Percentiles rank a stretch among this genome's conserved stretches.
Conservation (phyloP, 2,888 invertebrate genomes). For the Ochropleura plecta region DNA sequence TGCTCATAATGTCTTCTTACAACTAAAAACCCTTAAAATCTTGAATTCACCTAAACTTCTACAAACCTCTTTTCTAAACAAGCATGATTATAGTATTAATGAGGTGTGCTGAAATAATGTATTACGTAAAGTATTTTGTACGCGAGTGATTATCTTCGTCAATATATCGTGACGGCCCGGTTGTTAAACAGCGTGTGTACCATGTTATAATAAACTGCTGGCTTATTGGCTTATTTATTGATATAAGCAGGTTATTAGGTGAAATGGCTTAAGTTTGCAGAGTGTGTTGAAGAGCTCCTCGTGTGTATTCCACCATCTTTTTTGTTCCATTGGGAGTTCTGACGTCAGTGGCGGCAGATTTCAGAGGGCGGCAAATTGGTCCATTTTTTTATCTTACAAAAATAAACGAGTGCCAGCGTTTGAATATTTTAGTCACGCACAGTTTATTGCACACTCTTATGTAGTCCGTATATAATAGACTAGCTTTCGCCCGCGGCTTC, state of each 20-base stretch:
- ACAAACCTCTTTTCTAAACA: background rate
- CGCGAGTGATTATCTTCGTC: conserved; percentile 64
- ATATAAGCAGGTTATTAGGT: conserved; percentile 5
- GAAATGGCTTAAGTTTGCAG: background rate
- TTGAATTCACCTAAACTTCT: background rate
- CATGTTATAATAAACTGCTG: conserved; percentile 28
- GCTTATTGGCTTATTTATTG: conserved; percentile 29
- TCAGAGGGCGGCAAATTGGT: too few species aligned
- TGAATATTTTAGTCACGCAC: too few species aligned
- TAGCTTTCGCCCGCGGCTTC: too few species aligned
- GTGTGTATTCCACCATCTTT: too few species aligned
- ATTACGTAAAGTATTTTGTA: conserved; percentile 57
- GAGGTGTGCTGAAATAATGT: conserved; percentile 49
- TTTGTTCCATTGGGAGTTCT: too few species aligned
- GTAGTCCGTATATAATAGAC: too few species aligned
- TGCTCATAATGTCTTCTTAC: too few species aligned
- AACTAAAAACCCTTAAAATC: background rate
- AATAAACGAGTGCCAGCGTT: too few species aligned
- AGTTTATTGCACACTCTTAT: too few species aligned
- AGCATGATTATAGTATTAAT: conserved; percentile 15
- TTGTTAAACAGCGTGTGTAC: conserved; percentile 42
- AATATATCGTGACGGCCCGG: conserved; percentile 72
- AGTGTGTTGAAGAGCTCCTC: too few species aligned
- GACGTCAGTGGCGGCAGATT: too few species aligned
- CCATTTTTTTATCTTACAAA: too few species aligned